Base-by-base conservation (phyloP, 2,797 vertebrate genomes). In the Argyrosomus regius region DNA sequence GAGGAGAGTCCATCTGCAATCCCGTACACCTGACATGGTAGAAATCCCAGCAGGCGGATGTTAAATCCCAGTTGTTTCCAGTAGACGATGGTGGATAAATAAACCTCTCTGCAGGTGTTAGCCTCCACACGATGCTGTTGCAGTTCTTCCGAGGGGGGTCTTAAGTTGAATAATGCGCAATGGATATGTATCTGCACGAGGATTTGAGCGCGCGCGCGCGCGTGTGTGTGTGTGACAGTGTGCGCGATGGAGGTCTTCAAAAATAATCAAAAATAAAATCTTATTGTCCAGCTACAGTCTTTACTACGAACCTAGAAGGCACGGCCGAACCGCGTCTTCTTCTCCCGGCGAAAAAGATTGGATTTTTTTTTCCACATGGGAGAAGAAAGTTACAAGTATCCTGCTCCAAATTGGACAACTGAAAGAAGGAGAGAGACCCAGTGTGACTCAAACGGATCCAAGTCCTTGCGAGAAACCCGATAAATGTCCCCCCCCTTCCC, bases 1-100 rank as follows among this genome's bases (percentile, higher is more conserved):
- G 88, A 95, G 73, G 83, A 94, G 86, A 80, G 93, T 90, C 92
- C 92, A 83, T 82, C 91, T 87, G 91, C 91, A 90, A 72, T 86
- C 87, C 81, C 89, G 89, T 85, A 73, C 88, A 87, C 86, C 87
- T 87, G 94, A 92, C 95, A 96, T 96, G 85, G 93, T 95, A 92
- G 88, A 91, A 85, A 91, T 90, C 83, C 90, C 86, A 80, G 88
- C 56, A 70, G 89, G 65, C 6, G 85, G 85, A 72, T 53, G 86
- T 92, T 92, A 92, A 89, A 91, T 91, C 91, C 92, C 89, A 88
- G 90, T 76, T 67, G 84, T 39, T 39, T 88, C 92, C 91, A 85
- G 86, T 72, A 26, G 72, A 69, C 20, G 75, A 60, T 9, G 84
- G 69, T 45, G 76, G 83, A 53, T 50, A 66, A 78, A 75, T 53